Conservation (phyloP, 2,113 vertebrate genomes). For the Scomber scombrus region DNA sequence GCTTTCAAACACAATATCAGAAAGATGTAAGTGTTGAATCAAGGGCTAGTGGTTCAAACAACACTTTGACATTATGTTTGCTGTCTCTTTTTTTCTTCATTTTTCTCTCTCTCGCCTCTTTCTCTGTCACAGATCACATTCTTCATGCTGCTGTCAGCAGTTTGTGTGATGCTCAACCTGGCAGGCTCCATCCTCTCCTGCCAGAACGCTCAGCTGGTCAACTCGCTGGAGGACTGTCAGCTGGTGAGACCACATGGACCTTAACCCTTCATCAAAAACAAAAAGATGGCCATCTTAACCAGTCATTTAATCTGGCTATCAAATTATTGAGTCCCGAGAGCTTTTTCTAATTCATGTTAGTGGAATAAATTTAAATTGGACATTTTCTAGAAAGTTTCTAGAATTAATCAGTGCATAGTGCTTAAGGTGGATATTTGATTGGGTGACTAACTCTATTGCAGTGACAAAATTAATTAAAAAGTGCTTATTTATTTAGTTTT, state of each 20-base stretch:
- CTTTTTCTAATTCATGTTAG: background rate
- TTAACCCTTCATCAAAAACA: no score
- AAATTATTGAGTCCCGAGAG: no score
- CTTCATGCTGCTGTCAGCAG: slow-evolving; percentile 98
- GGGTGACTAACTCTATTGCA: no score
- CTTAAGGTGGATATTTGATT: no score
- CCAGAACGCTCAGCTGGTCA: slow-evolving; percentile 97
- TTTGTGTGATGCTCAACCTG: slow-evolving; percentile 98
- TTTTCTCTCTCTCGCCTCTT: slow-evolving; percentile 45
- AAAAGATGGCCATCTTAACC: background rate
- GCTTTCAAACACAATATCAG: slow-evolving; percentile 21
- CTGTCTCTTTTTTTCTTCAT: slow-evolving; percentile 9
- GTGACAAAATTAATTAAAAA: no score
- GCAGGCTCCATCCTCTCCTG: slow-evolving; percentile 98
- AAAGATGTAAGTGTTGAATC: background rate
- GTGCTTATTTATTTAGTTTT: no score
- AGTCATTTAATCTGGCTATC: background rate
- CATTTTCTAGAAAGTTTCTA: no score
- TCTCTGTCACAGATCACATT: slow-evolving; percentile 92
- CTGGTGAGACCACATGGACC: slow-evolving; percentile 89
- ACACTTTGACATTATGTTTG: slow-evolving; percentile 22
- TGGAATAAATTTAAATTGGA: background rate
- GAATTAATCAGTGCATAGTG: no score
- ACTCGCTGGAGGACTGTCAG: slow-evolving; percentile 95
- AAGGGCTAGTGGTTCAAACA: background rate